Percentiles rank a stretch among this genome's conserved stretches.
Conservation (phyloP, 2,113 vertebrate species). For the Conger conger region DNA sequence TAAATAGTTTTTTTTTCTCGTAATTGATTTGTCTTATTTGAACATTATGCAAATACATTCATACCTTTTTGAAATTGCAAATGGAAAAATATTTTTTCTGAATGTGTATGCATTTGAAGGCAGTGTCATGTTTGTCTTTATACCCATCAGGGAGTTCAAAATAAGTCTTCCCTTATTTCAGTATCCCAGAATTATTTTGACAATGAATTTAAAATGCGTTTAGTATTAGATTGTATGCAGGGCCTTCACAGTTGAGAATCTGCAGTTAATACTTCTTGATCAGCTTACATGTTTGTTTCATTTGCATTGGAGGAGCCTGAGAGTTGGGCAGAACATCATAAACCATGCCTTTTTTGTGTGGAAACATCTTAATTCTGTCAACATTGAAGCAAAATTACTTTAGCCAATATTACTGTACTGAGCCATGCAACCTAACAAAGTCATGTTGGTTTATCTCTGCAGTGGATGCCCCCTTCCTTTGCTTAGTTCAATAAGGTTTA, state of each 20-base stretch:
- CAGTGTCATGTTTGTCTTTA: neutral
- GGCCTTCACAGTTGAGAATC: neutral
- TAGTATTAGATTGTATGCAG: no score
- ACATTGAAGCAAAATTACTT: neutral
- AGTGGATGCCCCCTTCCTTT: neutral
- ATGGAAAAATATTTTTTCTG: constrained; percentile 38
- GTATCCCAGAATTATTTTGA: neutral
- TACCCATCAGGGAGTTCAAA: neutral
- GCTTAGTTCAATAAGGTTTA: constrained; percentile 42
- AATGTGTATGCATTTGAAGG: constrained; percentile 1
- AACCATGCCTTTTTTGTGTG: no score
- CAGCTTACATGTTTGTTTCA: neutral
- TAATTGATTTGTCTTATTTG: constrained; percentile 67
- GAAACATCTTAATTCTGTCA: neutral
- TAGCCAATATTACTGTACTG: neutral
- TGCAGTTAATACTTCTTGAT: neutral
- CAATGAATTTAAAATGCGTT: neutral
- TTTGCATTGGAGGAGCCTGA: neutral
- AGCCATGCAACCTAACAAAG: neutral
- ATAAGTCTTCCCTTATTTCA: neutral
- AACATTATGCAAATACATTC: constrained; percentile 73
- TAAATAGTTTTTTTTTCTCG: constrained; percentile 54
- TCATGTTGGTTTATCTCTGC: neutral
- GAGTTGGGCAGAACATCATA: no score
- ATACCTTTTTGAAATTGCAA: constrained; percentile 70